These are phyloP conservation scores for Alloplasta piceator DNA, from an alignment of 2,888 invertebrate genomes.

Conservation along the genomic window DNA sequence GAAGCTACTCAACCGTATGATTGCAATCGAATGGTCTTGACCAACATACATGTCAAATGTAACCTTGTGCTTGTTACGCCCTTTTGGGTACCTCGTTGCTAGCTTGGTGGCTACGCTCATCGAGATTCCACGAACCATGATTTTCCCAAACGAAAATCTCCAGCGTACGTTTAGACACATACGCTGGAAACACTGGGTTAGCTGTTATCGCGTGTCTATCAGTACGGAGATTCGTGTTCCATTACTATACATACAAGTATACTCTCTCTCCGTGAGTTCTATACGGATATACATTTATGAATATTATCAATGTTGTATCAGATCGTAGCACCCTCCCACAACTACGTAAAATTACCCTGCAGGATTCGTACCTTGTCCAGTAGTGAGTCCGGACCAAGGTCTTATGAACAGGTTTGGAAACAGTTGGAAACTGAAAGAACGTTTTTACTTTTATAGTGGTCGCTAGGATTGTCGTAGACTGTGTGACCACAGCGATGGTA, in stretches of 20 bases:
- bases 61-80: slow-evolving; percentile 22
- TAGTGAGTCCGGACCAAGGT: not conserved
- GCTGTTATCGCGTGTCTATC: slow-evolving; percentile 42
- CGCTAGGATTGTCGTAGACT: not conserved
- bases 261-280: not conserved
- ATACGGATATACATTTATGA: not conserved
- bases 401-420: not conserved
- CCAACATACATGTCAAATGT: no score
- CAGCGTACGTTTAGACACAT: slow-evolving; percentile 4
- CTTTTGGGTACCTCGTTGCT: slow-evolving; percentile 34
- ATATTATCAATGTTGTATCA: slow-evolving; percentile 1
- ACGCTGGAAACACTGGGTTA: not conserved
- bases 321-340: not conserved
- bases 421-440: not conserved
- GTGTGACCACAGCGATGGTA: not conserved
- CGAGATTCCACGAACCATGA: slow-evolving; percentile 15
- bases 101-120: slow-evolving; percentile 5
- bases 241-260: not conserved
- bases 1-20: slow-evolving; percentile 14
- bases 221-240: slow-evolving; percentile 13
- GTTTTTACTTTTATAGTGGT: not conserved
- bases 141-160: slow-evolving; percentile 37
- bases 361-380: not conserved
- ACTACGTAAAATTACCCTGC: not conserved
- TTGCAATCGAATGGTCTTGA: no score